Evolutionary conservation across 2,797 vertebrate species (phyloP).

Genomic region (Hoplostethus atlanticus): DNA sequence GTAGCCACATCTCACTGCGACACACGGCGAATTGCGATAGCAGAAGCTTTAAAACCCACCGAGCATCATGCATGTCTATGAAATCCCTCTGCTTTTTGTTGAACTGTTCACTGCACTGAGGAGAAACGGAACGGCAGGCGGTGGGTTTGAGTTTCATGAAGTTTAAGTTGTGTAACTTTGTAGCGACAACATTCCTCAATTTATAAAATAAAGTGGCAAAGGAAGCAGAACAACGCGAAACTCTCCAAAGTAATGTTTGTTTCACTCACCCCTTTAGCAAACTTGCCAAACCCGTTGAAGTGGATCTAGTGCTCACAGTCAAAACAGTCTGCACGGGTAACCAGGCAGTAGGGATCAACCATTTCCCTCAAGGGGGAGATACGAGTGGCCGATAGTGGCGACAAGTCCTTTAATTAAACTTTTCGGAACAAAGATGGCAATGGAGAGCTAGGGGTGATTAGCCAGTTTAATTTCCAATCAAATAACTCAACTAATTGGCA

Average conservation of each 20-base stretch:
- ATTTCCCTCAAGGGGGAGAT: constrained; percentile 11
- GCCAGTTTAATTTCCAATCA: fast-evolving
- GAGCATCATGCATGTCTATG: neutral
- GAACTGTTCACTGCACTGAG: too few species aligned
- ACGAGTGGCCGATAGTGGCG: neutral
- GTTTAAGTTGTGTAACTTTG: neutral
- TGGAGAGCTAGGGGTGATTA: neutral
- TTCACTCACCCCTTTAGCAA: constrained; percentile 22
- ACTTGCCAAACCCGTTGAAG: neutral
- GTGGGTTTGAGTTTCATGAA: neutral
- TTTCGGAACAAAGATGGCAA: neutral
- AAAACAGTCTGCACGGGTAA: neutral
- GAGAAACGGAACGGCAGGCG: neutral
- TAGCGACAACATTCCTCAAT: neutral
- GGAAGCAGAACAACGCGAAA: neutral
- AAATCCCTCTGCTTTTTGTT: too few species aligned
- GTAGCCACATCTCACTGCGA: neutral
- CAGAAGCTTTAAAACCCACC: neutral
- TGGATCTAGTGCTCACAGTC: constrained; percentile 9
- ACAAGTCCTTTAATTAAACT: neutral
- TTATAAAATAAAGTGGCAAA: fast-evolving
- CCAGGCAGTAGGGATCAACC: constrained; percentile 31
- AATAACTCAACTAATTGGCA: fast-evolving
- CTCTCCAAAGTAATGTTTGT: too few species aligned
- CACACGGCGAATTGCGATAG: neutral